A percentile compares a stretch with the other conserved stretches of the same genome.
These are phyloP conservation scores for Chaenocephalus aceratus DNA, from an alignment of 2,113 vertebrate species.

Conservation along the genomic window DNA sequence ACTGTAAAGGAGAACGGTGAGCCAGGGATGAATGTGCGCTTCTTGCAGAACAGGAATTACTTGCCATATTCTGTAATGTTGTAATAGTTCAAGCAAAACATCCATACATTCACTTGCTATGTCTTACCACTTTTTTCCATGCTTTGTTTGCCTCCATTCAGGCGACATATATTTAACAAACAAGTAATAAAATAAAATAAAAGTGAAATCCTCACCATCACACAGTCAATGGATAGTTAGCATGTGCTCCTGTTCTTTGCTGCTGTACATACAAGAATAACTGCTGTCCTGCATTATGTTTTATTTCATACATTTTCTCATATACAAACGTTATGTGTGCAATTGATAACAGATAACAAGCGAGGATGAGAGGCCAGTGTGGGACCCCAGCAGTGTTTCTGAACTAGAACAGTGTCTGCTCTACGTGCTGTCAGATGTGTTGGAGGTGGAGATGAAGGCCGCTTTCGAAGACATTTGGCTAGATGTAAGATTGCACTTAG, in stretches of 20 bases:
- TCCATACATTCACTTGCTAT: not conserved
- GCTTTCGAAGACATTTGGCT: conserved; percentile 89
- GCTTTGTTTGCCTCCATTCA: conserved; percentile 1
- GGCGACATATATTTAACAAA: not conserved
- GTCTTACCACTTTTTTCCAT: conserved; percentile 17
- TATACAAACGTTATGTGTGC: not conserved
- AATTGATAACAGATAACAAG: conserved; percentile 40
- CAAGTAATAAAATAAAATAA: not conserved
- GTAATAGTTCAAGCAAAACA: conserved; percentile 14
- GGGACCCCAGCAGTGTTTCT: conserved; percentile 76
- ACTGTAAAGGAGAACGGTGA: conserved; percentile 61
- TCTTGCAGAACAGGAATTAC: conserved; percentile 52
- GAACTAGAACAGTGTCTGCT: conserved; percentile 87
- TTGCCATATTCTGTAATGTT: conserved; percentile 5
- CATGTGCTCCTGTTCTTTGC: not conserved
- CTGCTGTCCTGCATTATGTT: not conserved
- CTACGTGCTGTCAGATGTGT: conserved; percentile 88
- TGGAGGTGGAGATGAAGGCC: conserved; percentile 94
- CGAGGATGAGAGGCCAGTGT: not conserved
- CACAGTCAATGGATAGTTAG: not conserved
- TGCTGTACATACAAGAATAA: not conserved
- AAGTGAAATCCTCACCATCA: not conserved
- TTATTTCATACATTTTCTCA: not conserved
- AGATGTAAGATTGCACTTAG: conserved; percentile 81
- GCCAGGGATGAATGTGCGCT: conserved; percentile 20